phyloP scores from a whole-genome alignment of 2,888 invertebrate genomes.

The Melanchra persicariae region DNA sequence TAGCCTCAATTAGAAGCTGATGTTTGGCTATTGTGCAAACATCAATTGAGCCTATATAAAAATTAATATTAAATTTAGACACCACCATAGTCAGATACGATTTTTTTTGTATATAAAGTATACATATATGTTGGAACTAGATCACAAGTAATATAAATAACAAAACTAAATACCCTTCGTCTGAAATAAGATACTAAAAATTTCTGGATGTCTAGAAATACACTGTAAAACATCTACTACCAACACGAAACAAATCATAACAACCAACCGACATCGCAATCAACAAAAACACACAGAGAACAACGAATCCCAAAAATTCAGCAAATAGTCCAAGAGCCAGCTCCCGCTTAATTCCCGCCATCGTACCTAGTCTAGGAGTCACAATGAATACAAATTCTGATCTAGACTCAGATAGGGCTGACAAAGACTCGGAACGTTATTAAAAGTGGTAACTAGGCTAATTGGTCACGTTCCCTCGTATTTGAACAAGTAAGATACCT shows the following conservation, averaged over 20 bases:
- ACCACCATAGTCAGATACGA: not conserved
- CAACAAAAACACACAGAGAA: conserved; percentile 14
- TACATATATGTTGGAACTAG: too few species aligned
- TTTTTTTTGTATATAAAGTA: too few species aligned
- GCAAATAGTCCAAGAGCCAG: conserved; percentile 23
- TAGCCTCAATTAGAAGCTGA: not conserved
- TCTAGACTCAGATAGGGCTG: conserved; percentile 42
- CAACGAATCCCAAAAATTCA: conserved; percentile 4
- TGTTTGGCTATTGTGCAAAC: not conserved
- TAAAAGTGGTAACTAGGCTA: conserved; percentile 62
- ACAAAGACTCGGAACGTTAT: conserved; percentile 49
- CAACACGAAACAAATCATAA: not conserved
- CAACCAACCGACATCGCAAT: not conserved
- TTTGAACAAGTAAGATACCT: conserved; percentile 52
- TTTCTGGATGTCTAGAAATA: too few species aligned
- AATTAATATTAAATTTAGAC: not conserved
- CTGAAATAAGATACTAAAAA: too few species aligned
- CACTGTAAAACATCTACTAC: not conserved
- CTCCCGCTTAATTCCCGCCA: conserved; percentile 25
- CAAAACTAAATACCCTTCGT: too few species aligned
- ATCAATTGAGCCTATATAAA: not conserved
- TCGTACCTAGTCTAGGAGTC: conserved; percentile 25
- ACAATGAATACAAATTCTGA: conserved; percentile 56
- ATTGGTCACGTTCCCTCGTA: conserved; percentile 56
- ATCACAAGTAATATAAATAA: too few species aligned